These are phyloP conservation scores for Cheumatopsyche charites DNA, from an alignment of 1,140 invertebrate species.

Conservation along the genomic window DNA sequence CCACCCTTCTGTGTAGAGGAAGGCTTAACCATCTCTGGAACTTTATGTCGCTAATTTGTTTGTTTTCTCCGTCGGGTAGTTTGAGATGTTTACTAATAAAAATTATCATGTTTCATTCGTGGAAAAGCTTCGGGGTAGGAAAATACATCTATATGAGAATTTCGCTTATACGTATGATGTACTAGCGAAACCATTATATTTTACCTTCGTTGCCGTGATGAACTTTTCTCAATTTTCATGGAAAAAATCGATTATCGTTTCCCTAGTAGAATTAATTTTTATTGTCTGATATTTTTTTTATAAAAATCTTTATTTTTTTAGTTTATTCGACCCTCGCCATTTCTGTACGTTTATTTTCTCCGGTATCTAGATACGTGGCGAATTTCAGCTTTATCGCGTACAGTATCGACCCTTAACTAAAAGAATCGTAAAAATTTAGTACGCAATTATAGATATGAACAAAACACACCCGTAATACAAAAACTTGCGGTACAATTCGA, in stretches of 20 bases:
- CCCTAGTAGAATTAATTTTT: neutral
- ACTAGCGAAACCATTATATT: too few relatives aligned
- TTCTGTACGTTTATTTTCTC: neutral
- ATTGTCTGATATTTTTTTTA: neutral
- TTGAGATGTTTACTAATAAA: constrained; percentile 45
- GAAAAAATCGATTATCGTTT: too few relatives aligned
- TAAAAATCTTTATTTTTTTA: neutral
- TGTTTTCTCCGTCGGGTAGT: constrained; percentile 41
- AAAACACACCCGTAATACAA: constrained; percentile 31
- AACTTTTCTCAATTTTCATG: too few relatives aligned
- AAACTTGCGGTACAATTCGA: constrained; percentile 21
- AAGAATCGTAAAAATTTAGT: constrained; percentile 30
- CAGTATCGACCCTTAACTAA: constrained; percentile 12
- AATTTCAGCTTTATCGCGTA: constrained; percentile 4
- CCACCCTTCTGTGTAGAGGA: neutral
- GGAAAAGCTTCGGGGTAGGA: constrained; percentile 3
- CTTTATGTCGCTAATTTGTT: constrained; percentile 41
- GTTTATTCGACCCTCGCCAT: neutral
- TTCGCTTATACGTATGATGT: too few relatives aligned
- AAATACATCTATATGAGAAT: neutral
- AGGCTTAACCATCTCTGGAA: constrained; percentile 24
- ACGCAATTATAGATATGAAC: constrained; percentile 33
- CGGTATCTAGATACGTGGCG: neutral
- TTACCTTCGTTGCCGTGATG: too few relatives aligned
- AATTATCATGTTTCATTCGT: constrained; percentile 44